Evolutionary conservation across 2,888 invertebrate species (phyloP).

Genomic region (Ischnus inquisitorius): DNA sequence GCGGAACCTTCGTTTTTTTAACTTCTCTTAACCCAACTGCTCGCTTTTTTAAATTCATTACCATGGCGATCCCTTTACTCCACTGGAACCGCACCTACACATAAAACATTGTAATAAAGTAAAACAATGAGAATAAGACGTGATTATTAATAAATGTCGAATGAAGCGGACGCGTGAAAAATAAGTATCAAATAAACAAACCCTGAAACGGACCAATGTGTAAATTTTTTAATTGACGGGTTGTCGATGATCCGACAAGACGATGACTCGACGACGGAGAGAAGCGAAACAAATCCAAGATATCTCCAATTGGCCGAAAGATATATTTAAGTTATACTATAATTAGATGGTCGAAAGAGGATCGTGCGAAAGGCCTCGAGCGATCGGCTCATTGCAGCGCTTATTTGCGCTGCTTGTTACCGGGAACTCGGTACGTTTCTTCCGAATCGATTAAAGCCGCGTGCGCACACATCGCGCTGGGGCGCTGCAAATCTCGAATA

Average conservation of each 20-base stretch:
- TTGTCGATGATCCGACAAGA: background rate
- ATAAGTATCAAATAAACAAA: too few species aligned
- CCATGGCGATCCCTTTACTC: too few species aligned
- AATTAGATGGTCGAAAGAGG: slow-evolving; percentile 45
- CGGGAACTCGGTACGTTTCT: slow-evolving; percentile 73
- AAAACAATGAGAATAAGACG: too few species aligned
- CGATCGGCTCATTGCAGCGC: slow-evolving; percentile 43
- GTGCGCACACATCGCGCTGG: slow-evolving; percentile 41
- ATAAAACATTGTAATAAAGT: too few species aligned
- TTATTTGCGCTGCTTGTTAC: slow-evolving; percentile 50
- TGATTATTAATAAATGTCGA: background rate
- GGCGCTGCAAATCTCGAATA: slow-evolving; percentile 34
- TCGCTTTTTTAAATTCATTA: too few species aligned
- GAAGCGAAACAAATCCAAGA: background rate
- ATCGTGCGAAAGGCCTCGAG: slow-evolving; percentile 57
- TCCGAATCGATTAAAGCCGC: slow-evolving; percentile 78
- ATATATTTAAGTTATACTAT: slow-evolving; percentile 8
- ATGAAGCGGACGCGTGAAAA: background rate
- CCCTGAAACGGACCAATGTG: background rate
- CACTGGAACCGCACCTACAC: too few species aligned
- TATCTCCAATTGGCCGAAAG: background rate
- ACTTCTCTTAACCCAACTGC: too few species aligned
- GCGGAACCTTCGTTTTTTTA: too few species aligned
- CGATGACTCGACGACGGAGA: background rate
- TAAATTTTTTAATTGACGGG: too few species aligned